Base-by-base conservation (phyloP, 2,113 vertebrate genomes). In the Rhinogobius similis region DNA sequence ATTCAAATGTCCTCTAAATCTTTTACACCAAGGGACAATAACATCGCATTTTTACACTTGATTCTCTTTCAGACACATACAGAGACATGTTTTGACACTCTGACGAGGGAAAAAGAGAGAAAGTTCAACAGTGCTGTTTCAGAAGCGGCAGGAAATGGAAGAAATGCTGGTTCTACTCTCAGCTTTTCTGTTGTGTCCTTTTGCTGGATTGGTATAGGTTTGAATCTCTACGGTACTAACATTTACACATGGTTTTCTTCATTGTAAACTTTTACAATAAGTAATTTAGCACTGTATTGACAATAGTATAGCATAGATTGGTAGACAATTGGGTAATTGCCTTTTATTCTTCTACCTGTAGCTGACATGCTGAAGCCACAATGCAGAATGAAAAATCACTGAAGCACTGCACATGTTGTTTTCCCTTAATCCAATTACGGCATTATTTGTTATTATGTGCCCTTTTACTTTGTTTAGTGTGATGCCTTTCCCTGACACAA, bases 291-390 rank as follows among this genome's bases (percentile, higher is more conserved):
- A 46, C 43, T 6, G 4, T 21, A 50, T 50, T 2, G 18, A 50
- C 1, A 50, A 11, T 36, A 52, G n/a, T 10, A 52, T 52, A 46
- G 16, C 10, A 2, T 50, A 50, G 46, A 9, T 7, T 46, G 4
- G 14, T 18, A 50, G 20, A 21, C 3, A 14, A 46, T 46, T 24
- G 23, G 78, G 50, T 88, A 84, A 87, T 86, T 85, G 76, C 68
- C 62, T 67, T 70, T 71, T 78, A 56, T 78, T 70, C 61, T 78
- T 68, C 61, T 81, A 85, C 81, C 83, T 76, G 59, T 73, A 68
- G 79, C 76, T 67, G n/a, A 73, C 70, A 62, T 62, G 29, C 4
- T 58, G 36, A 46, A 75, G 61, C 59, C 26, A 44, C 43, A 69
- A 80, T 48, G 53, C 32, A 23, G 71, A 76, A 71, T 68, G 68